Evolutionary conservation across 2,888 invertebrate genomes (phyloP), one percentile per base, ranked within the genome.

Genomic region (Escarpia spicata): DNA sequence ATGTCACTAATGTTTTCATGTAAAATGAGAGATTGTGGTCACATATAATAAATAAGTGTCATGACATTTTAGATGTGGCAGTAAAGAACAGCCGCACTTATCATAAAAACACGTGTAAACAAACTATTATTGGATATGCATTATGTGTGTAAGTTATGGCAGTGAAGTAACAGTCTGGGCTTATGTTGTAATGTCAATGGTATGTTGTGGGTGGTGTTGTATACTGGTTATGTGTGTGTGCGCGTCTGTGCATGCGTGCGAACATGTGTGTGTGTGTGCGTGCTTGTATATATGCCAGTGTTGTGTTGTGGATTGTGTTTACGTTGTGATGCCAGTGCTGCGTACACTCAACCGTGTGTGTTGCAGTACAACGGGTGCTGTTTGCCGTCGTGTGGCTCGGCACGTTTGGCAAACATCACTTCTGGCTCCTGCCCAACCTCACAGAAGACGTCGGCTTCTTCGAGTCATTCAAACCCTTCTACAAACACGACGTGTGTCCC

Each of bases 381-480:
- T 99, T 99, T 97, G 98, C 98, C 95, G 96, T 98, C 12, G 97
- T 99, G 43, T 99, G 99, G 99, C 96, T 98, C 15, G 95, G 98
- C 31, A 98, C 99, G 0, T 97, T 98, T 93, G 98, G 99, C 8
- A 97, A 98, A 95, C 98, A 99, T 96, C 99, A 99, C 96, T 97
- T 99, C 94, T 99, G 99, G 99, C 97, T 99, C 94, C 97, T 99
- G 95, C 99, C 99, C n/a, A 99, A 99, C 97, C 97, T 99, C 91
- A 99, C 99, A 0, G 99, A 99, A 97, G 99, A 99, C 96, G 99
- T 99, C 52, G 99, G 99, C 92, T 99, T 99, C 97, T 98, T 99
- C 94, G 99, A 99, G 10, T 99, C 99, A 0, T 99, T 99, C 97
- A 98, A 99, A 98, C 99, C 99, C 3, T 97, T 99, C 0, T 99